phyloP scores from a whole-genome alignment of 2,113 vertebrate species.

The Laterallus jamaicensis region DNA sequence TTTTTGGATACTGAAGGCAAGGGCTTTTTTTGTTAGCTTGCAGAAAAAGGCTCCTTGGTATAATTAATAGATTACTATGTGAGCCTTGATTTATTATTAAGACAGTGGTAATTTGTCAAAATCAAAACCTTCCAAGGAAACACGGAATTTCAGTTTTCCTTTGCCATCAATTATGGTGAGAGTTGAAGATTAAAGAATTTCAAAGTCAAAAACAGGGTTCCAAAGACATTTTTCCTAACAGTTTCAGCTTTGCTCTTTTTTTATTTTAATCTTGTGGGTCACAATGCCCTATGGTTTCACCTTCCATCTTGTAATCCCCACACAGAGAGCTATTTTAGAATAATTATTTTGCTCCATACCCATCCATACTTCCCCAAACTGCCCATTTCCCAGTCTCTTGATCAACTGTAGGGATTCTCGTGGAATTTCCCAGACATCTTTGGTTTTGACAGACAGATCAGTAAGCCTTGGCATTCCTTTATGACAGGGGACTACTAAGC shows the following conservation, averaged over 20 bases:
- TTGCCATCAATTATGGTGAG: conserved; percentile 38
- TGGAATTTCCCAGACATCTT: conserved; percentile 99
- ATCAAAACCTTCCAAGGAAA: conserved; percentile 19
- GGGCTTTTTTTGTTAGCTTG: neutral
- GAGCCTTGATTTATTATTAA: conserved; percentile 26
- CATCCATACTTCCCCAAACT: conserved; percentile 99
- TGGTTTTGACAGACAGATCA: conserved; percentile 99
- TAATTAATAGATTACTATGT: neutral
- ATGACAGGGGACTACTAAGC: conserved; percentile 96
- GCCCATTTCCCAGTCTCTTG: conserved; percentile 97
- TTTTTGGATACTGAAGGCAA: neutral
- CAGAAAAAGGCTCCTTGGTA: neutral
- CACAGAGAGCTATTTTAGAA: conserved; percentile 60
- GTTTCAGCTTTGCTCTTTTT: neutral
- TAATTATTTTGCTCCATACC: conserved; percentile 85
- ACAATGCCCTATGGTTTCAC: conserved; percentile 48
- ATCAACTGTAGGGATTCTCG: conserved; percentile 97
- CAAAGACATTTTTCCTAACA: neutral
- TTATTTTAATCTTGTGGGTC: neutral
- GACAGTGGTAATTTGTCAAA: conserved; percentile 42
- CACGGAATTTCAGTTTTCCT: neutral
- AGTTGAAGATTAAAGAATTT: conserved; percentile 48
- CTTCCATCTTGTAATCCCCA: conserved; percentile 79
- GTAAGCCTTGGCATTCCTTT: conserved; percentile 97
- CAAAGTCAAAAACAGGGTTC: neutral